Evolutionary conservation across 2,797 vertebrate species (phyloP).

Genomic region (Enteromius mattozi): DNA sequence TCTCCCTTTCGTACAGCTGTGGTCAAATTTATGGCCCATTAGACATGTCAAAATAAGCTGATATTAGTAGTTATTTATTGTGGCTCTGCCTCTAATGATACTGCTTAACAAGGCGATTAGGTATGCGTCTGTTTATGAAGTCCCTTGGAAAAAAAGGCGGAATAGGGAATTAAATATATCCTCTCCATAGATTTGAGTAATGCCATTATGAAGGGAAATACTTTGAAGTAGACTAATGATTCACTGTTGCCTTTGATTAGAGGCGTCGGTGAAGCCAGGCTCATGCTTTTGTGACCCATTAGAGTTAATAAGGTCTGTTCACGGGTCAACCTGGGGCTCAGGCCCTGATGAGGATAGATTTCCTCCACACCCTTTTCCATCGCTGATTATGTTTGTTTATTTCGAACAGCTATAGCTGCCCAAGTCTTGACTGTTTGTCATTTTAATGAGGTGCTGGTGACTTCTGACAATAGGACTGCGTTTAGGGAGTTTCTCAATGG

Average conservation of each 20-base stretch:
- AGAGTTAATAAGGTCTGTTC: conserved; percentile 78
- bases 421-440: conserved; percentile 39
- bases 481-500: conserved; percentile 20
- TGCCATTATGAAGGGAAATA: conserved; percentile 67
- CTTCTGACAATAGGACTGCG: conserved; percentile 19
- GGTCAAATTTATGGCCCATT: conserved; percentile 80
- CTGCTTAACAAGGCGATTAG: conserved; percentile 64
- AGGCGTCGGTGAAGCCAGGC: conserved; percentile 74
- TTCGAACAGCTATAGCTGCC: conserved; percentile 38
- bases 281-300: conserved; percentile 77
- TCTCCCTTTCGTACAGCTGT: conserved; percentile 24
- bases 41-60: conserved; percentile 72
- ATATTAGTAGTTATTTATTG: conserved; percentile 68
- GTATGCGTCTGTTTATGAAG: conserved; percentile 57
- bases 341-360: conserved; percentile 59
- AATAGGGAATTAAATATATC: conserved; percentile 65
- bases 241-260: conserved; percentile 77
- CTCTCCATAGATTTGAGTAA: conserved; percentile 64
- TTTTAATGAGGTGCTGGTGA: conserved; percentile 50
- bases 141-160: conserved; percentile 43
- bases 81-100: conserved; percentile 61
- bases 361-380: conserved; percentile 58
- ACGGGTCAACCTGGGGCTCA: conserved; percentile 70
- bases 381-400: conserved; percentile 60
- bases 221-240: conserved; percentile 77